A percentile compares a stretch with the other conserved stretches of the same genome.
phyloP scores from a whole-genome alignment of 2,113 vertebrate species.

The Alethe castanea region DNA sequence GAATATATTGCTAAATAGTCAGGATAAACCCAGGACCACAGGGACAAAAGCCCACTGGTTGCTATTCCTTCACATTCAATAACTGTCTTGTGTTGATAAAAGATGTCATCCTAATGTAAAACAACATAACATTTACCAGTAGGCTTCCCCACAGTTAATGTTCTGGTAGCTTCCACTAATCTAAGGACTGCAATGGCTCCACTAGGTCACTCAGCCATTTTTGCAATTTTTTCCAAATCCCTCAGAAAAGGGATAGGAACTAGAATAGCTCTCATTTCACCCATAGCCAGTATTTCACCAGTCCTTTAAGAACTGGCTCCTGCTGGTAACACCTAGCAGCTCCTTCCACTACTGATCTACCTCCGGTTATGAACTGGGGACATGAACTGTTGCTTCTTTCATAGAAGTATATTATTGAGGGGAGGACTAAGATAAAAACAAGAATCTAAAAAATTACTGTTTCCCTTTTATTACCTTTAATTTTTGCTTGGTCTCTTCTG shows the following conservation, averaged over 20 bases:
- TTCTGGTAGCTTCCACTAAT: not conserved
- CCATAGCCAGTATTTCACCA: not conserved
- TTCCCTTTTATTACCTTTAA: constrained; percentile 85
- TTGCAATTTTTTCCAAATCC: not conserved
- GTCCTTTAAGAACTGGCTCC: not conserved
- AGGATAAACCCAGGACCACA: constrained; percentile 46
- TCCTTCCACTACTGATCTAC: not conserved
- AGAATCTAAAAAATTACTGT: constrained; percentile 30
- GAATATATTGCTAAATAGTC: constrained; percentile 50
- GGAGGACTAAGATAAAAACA: not conserved
- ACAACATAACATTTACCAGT: not conserved
- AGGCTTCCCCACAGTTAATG: constrained; percentile 4
- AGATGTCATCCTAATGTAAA: not conserved
- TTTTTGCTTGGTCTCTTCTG: constrained; percentile 97
- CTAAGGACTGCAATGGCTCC: not conserved
- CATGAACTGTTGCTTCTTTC: not conserved
- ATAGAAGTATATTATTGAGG: not conserved
- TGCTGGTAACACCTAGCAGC: not conserved
- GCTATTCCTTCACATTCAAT: constrained; percentile 15
- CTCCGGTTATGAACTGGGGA: not conserved
- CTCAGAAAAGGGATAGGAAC: not conserved
- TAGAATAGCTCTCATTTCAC: not conserved
- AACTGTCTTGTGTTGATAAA: not conserved
- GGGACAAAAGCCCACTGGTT: constrained; percentile 45
- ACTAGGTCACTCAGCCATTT: not conserved